Evolutionary conservation across 2,888 invertebrate genomes (phyloP).

Genomic region (Orthonychiurus folsomi): DNA sequence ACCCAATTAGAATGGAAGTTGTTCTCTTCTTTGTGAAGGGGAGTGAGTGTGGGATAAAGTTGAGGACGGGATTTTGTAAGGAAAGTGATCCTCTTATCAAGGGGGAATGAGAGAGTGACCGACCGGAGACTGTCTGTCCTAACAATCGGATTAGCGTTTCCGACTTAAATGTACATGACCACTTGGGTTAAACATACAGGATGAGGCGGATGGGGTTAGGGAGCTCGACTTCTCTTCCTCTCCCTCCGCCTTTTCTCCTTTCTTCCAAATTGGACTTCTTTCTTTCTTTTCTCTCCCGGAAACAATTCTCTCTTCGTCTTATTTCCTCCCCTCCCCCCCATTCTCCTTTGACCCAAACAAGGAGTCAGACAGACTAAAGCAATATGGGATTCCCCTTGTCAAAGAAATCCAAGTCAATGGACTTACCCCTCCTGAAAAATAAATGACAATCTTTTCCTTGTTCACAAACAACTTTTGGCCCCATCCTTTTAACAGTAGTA

Average conservation of each 20-base stretch:
- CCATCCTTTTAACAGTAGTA: too few species aligned
- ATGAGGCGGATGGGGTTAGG: too few species aligned
- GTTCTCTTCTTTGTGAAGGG: too few species aligned
- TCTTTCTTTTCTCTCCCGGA: neutral
- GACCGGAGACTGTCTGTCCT: neutral
- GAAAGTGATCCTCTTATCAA: neutral
- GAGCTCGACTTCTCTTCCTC: too few species aligned
- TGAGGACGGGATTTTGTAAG: too few species aligned
- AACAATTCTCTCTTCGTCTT: neutral
- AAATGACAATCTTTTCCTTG: too few species aligned
- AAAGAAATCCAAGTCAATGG: neutral
- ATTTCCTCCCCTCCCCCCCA: neutral
- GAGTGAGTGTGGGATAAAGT: too few species aligned
- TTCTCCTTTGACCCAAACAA: neutral
- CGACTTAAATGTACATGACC: neutral
- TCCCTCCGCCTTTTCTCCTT: neutral
- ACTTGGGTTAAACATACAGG: neutral
- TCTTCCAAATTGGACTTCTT: neutral
- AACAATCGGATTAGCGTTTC: conserved; percentile 1
- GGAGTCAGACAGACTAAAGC: neutral
- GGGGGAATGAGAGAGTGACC: neutral
- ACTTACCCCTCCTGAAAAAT: too few species aligned
- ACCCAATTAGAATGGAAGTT: too few species aligned
- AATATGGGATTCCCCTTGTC: neutral
- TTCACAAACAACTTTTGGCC: too few species aligned